Conservation (phyloP, 2,888 invertebrate species). For the Thecocarcelia acutangulata region DNA sequence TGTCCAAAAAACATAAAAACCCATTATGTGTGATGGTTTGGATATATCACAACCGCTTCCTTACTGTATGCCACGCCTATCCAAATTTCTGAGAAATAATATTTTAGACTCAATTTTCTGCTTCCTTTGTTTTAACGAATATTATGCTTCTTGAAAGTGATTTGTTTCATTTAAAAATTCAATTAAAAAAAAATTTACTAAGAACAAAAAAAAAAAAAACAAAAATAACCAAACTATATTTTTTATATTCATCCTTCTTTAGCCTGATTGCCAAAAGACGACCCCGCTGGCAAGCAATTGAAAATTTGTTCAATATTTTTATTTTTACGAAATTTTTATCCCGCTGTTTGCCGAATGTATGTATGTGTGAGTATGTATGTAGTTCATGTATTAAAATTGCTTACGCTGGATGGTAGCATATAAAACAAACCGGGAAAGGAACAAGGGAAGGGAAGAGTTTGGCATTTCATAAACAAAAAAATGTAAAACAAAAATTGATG, state of each 20-base stretch:
- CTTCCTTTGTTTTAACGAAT: too few species aligned
- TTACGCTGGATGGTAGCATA: background rate
- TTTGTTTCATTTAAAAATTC: background rate
- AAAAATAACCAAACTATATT: conserved; percentile 34
- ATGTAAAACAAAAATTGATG: conserved; percentile 31
- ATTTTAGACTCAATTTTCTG: too few species aligned
- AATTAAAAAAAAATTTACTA: background rate
- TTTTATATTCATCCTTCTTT: background rate
- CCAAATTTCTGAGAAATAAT: too few species aligned
- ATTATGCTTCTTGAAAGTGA: too few species aligned
- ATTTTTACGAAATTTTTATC: conserved; percentile 18
- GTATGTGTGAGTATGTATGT: too few species aligned
- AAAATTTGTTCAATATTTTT: conserved; percentile 5
- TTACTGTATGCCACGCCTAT: too few species aligned
- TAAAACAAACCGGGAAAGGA: conserved; percentile 17
- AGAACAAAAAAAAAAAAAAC: background rate
- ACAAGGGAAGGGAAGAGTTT: conserved; percentile 9
- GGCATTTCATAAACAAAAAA: background rate
- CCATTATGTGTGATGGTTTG: too few species aligned
- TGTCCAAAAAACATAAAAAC: too few species aligned
- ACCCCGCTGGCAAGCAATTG: conserved; percentile 26
- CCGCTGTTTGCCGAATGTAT: conserved; percentile 46
- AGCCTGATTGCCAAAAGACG: conserved; percentile 32
- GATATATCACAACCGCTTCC: too few species aligned
- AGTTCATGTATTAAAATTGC: conserved; percentile 1